Conservation (phyloP, 2,888 invertebrate species). For the Dorcus hopei region DNA sequence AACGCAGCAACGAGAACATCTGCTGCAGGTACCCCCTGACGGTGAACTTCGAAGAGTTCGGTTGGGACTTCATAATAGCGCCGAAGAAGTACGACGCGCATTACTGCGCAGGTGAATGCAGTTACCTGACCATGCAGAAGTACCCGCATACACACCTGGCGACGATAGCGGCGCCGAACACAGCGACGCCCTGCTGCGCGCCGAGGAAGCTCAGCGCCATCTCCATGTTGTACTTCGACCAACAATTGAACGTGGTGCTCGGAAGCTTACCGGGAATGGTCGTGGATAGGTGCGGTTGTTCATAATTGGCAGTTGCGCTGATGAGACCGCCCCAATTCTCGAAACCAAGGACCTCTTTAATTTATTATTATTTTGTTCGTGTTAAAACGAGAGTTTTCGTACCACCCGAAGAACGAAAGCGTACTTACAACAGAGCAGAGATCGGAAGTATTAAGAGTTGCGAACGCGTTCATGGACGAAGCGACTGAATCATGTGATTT, state of each 20-base stretch:
- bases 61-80: constrained; percentile 97
- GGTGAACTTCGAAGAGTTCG: constrained; percentile 92
- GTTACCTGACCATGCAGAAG: constrained; percentile 80
- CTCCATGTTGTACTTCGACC: constrained; percentile 89
- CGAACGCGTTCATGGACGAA: too few relatives aligned
- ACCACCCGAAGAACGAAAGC: too few relatives aligned
- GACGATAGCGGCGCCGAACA: constrained; percentile 72
- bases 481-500: too few relatives aligned
- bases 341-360: too few relatives aligned
- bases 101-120: constrained; percentile 95
- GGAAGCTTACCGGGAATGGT: constrained; percentile 92
- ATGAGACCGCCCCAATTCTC: too few relatives aligned
- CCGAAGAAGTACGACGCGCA: constrained; percentile 93
- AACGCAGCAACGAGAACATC: constrained; percentile 68
- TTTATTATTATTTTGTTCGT: too few relatives aligned
- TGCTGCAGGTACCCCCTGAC: constrained; percentile 93
- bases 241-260: constrained; percentile 81
- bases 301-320: constrained; percentile 53
- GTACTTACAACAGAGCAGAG: too few relatives aligned
- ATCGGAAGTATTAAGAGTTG: too few relatives aligned
- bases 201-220: constrained; percentile 85
- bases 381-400: too few relatives aligned
- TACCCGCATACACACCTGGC: constrained; percentile 87
- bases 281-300: constrained; percentile 89
- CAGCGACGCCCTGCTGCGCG: constrained; percentile 88